Percentiles rank a stretch among this genome's conserved stretches.
Evolutionary conservation across 2,113 vertebrate genomes (phyloP).

Genomic region (Phocoena phocoena): DNA sequence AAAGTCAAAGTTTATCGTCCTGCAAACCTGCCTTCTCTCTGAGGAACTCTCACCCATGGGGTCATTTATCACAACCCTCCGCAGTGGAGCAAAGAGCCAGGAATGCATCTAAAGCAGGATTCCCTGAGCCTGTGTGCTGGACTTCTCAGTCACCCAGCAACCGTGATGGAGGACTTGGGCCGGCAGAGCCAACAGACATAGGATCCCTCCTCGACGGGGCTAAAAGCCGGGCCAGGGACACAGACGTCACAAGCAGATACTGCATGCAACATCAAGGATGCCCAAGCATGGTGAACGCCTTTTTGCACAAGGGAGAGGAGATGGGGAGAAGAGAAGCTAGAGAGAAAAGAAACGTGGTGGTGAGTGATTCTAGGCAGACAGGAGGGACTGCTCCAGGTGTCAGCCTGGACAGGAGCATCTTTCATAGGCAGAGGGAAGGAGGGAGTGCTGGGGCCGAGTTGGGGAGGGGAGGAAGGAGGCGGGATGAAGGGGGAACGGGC

Average conservation of each 20-base stretch:
- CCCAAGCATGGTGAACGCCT: accelerated
- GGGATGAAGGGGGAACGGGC: too few species aligned
- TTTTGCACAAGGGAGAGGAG: neutral
- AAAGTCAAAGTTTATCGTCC: neutral
- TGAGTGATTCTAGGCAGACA: neutral
- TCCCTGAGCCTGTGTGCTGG: neutral
- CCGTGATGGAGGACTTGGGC: accelerated
- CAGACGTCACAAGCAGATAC: neutral
- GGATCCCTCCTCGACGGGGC: neutral
- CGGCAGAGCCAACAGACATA: neutral
- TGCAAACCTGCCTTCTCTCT: neutral
- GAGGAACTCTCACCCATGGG: neutral
- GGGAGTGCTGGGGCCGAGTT: neutral
- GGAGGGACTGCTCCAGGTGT: neutral
- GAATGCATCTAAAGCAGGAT: neutral
- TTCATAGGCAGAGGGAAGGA: neutral
- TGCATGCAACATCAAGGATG: neutral
- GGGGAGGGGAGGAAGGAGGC: neutral
- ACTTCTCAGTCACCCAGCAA: neutral
- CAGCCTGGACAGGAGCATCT: neutral
- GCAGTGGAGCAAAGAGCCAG: neutral
- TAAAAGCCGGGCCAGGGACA: neutral
- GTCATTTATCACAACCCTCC: neutral
- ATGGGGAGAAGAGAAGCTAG: neutral
- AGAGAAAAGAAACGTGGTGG: neutral